Base-by-base conservation (phyloP, 2,888 invertebrate species). In the Xylophagus ater region DNA sequence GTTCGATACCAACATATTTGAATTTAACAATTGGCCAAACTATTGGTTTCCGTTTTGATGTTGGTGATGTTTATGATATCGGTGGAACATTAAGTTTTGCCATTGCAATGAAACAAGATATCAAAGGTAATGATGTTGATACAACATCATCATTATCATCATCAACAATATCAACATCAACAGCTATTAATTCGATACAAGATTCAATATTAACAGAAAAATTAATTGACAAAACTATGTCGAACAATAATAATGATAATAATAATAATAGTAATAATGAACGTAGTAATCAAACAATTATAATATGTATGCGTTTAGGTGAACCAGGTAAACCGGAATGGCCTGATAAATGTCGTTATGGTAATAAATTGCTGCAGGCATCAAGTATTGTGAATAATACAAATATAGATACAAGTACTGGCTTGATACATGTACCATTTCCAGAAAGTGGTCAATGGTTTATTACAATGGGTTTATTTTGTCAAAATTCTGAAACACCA, bases 391-490 rank as follows among this genome's bases (percentile, higher is more conserved):
- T 80, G 9, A 81, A 81, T 51, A 74, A 71, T 45, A 77, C 78
- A 0, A 72, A 72, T 43, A 71, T 73, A 0, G 71, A 72, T 23
- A 74, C 78, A 29, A 72, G 78, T 34, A 69, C 72, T 37, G 71
- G 72, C 6, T 71, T 75, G 35, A 60, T 76, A 12, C 71, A 77
- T 44, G 73, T 84, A 19, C 90, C 90, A 1, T 92, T 77, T 54
- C 90, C 90, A 0, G 86, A 87, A 52, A 75, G 80, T 20, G 90
- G 90, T 0, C 66, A 66, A 24, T 92, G 89, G 88, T 86, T 81
- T 64, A 59, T 87, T 13, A 78, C 80, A 2, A 64, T 88, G 45
- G 72, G 74, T 32, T 63, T 84, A 34, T 81, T 78, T 54, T 86
- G 85, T 51, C 71, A 73, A n/a, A n/a, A n/a, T 67, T 21, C 34